A percentile compares a stretch with the other conserved stretches of the same genome.
These are phyloP conservation scores for Drymonia ruficornis DNA, from an alignment of 2,888 invertebrate species.

Conservation along the genomic window DNA sequence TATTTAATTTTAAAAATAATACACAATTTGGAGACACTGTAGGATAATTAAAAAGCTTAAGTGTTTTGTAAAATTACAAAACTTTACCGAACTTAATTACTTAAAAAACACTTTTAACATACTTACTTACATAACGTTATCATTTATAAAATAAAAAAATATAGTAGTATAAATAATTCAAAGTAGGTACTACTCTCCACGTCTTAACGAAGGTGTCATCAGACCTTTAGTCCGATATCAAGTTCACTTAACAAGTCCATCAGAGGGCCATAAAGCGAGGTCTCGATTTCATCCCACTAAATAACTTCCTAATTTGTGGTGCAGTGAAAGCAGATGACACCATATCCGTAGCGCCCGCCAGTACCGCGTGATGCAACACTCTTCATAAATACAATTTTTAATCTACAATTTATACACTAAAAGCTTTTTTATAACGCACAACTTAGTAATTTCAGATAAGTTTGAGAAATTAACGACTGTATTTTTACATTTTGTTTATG, in stretches of 20 bases:
- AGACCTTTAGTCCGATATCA: slow-evolving; percentile 26
- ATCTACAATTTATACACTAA: neutral
- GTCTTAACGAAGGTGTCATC: slow-evolving; percentile 5
- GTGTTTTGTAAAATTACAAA: too few species aligned
- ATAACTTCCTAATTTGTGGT: slow-evolving; percentile 60
- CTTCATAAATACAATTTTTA: neutral
- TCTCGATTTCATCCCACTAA: slow-evolving; percentile 27
- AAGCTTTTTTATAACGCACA: neutral
- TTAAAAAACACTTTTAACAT: too few species aligned
- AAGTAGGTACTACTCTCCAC: too few species aligned
- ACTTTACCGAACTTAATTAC: too few species aligned
- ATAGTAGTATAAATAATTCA: too few species aligned
- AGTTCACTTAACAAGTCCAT: slow-evolving; percentile 55
- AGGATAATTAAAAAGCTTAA: too few species aligned
- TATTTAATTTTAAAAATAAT: too few species aligned
- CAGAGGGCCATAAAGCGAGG: slow-evolving; percentile 30
- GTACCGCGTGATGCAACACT: neutral
- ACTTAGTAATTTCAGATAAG: neutral
- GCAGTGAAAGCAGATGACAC: slow-evolving; percentile 54
- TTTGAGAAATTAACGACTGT: neutral
- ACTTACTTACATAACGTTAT: too few species aligned
- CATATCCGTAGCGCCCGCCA: neutral
- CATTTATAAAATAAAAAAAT: too few species aligned
- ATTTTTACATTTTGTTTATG: neutral
- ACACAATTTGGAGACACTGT: too few species aligned